Evolutionary conservation across 2,797 vertebrate species (phyloP).

Genomic region (Monodelphis domestica): DNA sequence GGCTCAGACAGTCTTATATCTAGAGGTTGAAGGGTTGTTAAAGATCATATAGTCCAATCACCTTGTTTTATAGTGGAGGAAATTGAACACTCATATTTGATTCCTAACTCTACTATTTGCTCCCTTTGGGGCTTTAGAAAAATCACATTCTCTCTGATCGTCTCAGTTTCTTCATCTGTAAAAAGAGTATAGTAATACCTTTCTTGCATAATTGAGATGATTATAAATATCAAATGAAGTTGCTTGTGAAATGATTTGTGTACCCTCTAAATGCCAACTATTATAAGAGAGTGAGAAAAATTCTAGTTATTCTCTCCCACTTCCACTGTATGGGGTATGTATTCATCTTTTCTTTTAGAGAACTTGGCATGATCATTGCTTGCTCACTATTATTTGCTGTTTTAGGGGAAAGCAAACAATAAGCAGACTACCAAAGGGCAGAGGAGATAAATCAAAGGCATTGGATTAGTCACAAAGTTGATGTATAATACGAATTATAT

Average conservation of each 20-base stretch:
- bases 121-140: not conserved
- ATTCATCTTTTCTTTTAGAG: too few species aligned
- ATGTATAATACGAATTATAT: not conserved
- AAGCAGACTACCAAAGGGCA: not conserved
- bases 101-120: not conserved
- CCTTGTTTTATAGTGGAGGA: not conserved
- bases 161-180: not conserved
- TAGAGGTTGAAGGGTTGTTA: not conserved
- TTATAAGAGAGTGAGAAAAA: not conserved
- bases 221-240: not conserved
- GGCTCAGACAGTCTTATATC: not conserved
- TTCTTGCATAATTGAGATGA: not conserved
- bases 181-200: not conserved
- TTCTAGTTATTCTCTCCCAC: not conserved
- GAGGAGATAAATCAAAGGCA: not conserved
- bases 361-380: too few species aligned
- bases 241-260: not conserved
- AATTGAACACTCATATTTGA: not conserved
- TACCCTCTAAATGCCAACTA: not conserved
- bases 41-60: not conserved
- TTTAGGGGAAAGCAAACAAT: not conserved
- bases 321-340: slow-evolving; percentile 20
- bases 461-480: not conserved
- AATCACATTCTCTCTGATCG: not conserved
- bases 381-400: not conserved